phyloP scores from a whole-genome alignment of 1,140 invertebrate genomes.

The Sitodiplosis mosellana region DNA sequence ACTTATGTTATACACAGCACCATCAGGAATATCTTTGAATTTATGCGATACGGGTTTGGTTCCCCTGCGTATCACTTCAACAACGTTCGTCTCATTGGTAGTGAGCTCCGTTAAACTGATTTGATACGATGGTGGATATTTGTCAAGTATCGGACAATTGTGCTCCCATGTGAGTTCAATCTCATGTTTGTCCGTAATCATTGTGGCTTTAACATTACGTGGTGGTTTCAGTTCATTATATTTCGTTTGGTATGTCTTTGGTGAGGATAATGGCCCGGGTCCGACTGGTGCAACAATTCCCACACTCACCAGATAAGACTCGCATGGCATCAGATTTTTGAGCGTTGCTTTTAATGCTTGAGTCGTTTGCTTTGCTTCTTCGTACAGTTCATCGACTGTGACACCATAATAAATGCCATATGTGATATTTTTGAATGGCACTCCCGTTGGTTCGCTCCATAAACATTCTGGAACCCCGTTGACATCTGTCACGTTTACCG shows the following conservation, averaged over 20 bases:
- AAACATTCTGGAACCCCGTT: constrained; percentile 35
- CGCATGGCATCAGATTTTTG: constrained; percentile 45
- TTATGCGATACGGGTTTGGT: constrained; percentile 27
- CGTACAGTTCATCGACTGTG: constrained; percentile 27
- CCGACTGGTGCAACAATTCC: constrained; percentile 41
- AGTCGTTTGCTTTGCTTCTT: constrained; percentile 35
- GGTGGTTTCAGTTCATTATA: constrained; percentile 34
- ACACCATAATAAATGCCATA: constrained; percentile 46
- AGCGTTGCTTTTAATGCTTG: constrained; percentile 35
- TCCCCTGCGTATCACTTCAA: constrained; percentile 24
- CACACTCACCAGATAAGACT: constrained; percentile 52
- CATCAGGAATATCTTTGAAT: constrained; percentile 35
- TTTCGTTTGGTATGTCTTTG: constrained; percentile 36
- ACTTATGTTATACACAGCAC: constrained; percentile 41
- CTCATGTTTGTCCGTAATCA: constrained; percentile 23
- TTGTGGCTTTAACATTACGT: constrained; percentile 22
- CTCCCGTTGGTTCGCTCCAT: constrained; percentile 39
- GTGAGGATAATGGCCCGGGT: constrained; percentile 38
- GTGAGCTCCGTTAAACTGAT: constrained; percentile 30
- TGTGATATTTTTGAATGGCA: constrained; percentile 28
- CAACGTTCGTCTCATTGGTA: constrained; percentile 24
- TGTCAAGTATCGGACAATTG: constrained; percentile 2
- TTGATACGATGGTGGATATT: constrained; percentile 5
- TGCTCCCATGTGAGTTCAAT: constrained; percentile 33
- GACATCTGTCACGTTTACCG: constrained; percentile 29